Evolutionary conservation across 1,140 invertebrate genomes (phyloP), one percentile per base, ranked within the genome.

Genomic region (Drosophila rufa): DNA sequence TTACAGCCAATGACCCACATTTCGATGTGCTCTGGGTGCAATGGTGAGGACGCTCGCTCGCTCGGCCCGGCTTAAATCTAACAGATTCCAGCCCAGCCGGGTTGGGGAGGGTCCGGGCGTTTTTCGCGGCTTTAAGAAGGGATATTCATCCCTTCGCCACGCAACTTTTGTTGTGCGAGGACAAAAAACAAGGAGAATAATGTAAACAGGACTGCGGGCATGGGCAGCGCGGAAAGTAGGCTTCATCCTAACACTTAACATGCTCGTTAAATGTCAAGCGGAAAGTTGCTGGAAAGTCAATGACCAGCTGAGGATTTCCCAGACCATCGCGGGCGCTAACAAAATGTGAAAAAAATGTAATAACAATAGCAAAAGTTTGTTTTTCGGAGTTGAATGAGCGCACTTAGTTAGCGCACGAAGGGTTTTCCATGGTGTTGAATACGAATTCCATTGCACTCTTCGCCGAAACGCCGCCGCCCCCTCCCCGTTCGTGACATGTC

Each of bases 241-340:
- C 83, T 87, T 87, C 83, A 87, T 82, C 87, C 85, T 80, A 87
- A 84, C 84, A 89, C 84, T 87, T 87, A 87, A 87, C 84, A 87
- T 84, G 84, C 87, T 87, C 80, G 84, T 80, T 89, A 84, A 83
- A 87, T 87, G 84, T 83, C 84, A 87, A 87, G 80, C 73, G 62
- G 78, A 68, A 87, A 87, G 85, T 87, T 80, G 80, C 70, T 71
- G 69, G 82, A 30, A 86, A 87, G 84, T 87, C 84, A 87, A 87
- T 89, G 84, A 84, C 85, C 84, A 73, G 69, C 47, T n/a, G 65
- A 65, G 66, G 27, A 73, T 73, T 59, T 57, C n/a, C 27, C 62
- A 65, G 56, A 62, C 45, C 67, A 40, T 17, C 51, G 5, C 14
- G 25, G 45, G 59, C 50, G 40, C 4, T 27, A 58, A 46, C 56